These are phyloP conservation scores for Triplophysa dalaica DNA, from an alignment of 2,113 vertebrate genomes.

Conservation along the genomic window DNA sequence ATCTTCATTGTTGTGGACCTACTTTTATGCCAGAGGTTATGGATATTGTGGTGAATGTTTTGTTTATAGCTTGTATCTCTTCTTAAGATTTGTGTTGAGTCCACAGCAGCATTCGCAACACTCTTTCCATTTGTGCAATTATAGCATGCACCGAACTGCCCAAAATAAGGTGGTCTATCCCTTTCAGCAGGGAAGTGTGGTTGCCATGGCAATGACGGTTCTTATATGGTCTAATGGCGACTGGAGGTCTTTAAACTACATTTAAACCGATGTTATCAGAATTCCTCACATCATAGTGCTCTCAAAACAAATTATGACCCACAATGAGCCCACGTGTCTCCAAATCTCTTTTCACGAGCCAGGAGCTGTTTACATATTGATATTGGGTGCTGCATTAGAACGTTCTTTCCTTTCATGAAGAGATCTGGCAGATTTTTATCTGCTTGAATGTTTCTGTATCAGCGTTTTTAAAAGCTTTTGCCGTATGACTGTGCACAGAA, in stretches of 20 bases:
- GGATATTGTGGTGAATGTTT: background rate
- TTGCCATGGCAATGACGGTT: conserved; percentile 26
- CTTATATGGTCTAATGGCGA: conserved; percentile 26
- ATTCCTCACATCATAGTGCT: conserved; percentile 26
- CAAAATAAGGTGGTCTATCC: conserved; percentile 30
- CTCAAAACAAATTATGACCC: conserved; percentile 26
- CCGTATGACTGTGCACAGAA: background rate
- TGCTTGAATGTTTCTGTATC: conserved; percentile 32
- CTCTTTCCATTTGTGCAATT: conserved; percentile 28
- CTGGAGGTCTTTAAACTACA: conserved; percentile 29
- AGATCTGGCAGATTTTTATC: conserved; percentile 19
- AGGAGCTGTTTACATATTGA: conserved; percentile 33
- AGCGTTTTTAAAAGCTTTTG: conserved; percentile 43
- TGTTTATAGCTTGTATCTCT: background rate
- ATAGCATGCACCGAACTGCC: conserved; percentile 14
- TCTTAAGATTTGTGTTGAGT: background rate
- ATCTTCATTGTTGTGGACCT: too few relatives aligned
- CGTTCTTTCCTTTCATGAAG: conserved; percentile 19
- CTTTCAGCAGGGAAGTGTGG: conserved; percentile 11
- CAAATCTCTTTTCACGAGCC: conserved; percentile 32
- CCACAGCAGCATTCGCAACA: background rate
- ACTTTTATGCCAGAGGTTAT: too few relatives aligned
- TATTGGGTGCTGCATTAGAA: conserved; percentile 30
- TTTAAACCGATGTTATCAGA: conserved; percentile 36
- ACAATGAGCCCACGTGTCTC: conserved; percentile 37